These are phyloP conservation scores for Aphelinus atriplicis DNA, from an alignment of 1,140 invertebrate species.

Conservation along the genomic window DNA sequence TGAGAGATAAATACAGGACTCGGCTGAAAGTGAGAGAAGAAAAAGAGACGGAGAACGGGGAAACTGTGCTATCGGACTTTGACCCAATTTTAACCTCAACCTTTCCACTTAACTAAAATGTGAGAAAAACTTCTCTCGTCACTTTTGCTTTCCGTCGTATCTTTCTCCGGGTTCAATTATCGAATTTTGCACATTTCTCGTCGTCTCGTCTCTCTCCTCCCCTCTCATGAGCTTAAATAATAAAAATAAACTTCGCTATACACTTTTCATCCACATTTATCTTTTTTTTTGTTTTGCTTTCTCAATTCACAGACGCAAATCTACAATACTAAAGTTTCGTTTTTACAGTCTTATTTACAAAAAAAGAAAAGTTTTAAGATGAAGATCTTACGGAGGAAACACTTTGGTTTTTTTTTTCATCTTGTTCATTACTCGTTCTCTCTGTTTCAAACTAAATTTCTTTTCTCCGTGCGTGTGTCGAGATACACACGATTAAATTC, in stretches of 20 bases:
- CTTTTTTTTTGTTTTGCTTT: constrained; percentile 8
- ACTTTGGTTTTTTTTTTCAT: constrained; percentile 32
- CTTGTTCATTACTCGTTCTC: constrained; percentile 5
- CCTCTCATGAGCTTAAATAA: constrained; percentile 51
- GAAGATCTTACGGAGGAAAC: constrained; percentile 28
- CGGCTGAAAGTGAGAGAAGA: background rate
- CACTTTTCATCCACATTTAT: constrained; percentile 51
- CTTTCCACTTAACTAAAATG: too few relatives aligned
- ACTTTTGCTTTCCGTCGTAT: too few relatives aligned
- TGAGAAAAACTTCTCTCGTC: too few relatives aligned
- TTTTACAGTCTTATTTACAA: constrained; percentile 59
- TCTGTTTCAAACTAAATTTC: background rate
- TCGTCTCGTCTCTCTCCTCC: background rate
- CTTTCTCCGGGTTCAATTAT: too few relatives aligned
- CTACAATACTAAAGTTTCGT: constrained; percentile 47
- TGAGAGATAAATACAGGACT: background rate
- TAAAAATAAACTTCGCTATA: constrained; percentile 61
- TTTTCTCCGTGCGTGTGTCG: background rate
- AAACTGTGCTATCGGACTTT: background rate
- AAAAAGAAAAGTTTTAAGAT: constrained; percentile 25
- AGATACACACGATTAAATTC: too few relatives aligned
- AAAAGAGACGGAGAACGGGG: background rate
- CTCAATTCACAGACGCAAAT: constrained; percentile 42
- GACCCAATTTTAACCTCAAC: background rate
- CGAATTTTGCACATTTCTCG: background rate